These are phyloP conservation scores for Galerucella nymphaeae DNA, from an alignment of 2,888 invertebrate species.

Conservation along the genomic window DNA sequence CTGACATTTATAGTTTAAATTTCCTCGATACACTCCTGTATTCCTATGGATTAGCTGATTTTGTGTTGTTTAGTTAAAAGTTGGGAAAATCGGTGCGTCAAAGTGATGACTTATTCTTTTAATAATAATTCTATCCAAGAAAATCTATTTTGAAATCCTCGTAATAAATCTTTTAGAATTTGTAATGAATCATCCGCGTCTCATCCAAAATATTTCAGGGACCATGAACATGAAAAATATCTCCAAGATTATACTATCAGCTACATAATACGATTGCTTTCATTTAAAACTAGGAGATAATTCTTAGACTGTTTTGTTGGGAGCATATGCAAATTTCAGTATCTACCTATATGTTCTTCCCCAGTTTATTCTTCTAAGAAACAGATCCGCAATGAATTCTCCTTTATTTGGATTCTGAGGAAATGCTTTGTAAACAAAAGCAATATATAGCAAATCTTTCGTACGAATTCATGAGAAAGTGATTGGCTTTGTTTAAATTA, in stretches of 20 bases:
- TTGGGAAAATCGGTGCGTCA: not conserved
- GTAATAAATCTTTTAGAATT: conserved; percentile 2
- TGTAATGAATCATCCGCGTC: not conserved
- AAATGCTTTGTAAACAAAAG: conserved; percentile 9
- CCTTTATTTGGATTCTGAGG: conserved; percentile 1
- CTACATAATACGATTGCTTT: too few relatives aligned
- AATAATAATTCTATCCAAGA: not conserved
- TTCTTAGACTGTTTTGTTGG: not conserved
- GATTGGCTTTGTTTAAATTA: conserved; percentile 20
- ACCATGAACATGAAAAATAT: not conserved
- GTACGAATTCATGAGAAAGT: not conserved
- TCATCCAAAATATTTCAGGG: not conserved
- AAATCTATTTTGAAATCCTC: not conserved
- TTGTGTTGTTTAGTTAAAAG: not conserved
- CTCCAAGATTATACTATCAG: too few relatives aligned
- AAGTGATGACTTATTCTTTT: not conserved
- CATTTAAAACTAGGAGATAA: not conserved
- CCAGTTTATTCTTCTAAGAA: not conserved
- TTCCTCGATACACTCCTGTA: not conserved
- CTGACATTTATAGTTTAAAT: not conserved
- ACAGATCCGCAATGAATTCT: not conserved
- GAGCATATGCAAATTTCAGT: not conserved
- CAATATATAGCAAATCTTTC: conserved; percentile 9
- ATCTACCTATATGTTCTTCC: too few relatives aligned
- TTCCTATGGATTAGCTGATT: not conserved